Evolutionary conservation across 2,888 invertebrate species (phyloP), one percentile per base, ranked within the genome.

Genomic region (Pomacea canaliculata): DNA sequence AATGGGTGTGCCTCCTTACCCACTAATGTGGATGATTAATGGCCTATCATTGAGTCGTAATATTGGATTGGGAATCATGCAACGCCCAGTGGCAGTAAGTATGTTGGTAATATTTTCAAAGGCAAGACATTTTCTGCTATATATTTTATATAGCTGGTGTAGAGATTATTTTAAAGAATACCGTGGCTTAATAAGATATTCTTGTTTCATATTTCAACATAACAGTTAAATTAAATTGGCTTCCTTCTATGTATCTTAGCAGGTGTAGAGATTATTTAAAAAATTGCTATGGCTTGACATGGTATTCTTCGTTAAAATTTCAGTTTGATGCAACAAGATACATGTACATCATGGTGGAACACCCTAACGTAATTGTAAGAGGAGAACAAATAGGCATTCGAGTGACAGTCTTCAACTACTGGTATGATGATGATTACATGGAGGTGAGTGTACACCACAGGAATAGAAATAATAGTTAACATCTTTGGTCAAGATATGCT

Each of bases 321-420:
- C 92, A 95, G 93, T 97, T 97, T 90, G 94, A 95, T 49, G 97
- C 96, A 19, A 95, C 96, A 0, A 92, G 97, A 63, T 97, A 97
- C 23, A 97, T 98, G 93, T 98, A 95, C 92, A 97, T 98, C 85
- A 96, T 96, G 87, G 95, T 97, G 71, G 98, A 98, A 90, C 96
- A 97, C 92, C 97, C 98, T 0, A 93, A 93, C 0, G 92, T 92
- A 59, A 95, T 96, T 85, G 94, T 95, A 62, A 95, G 96, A 90
- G 98, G 98, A 8, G 98, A 98, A 91, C 97, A 98, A 91, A 93
- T 98, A 60, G 98, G 98, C 16, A 93, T 98, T 56, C 93, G 98
- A 51, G 96, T 97, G 0, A 95, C 96, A 0, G 95, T 98, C 12
- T 98, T 98, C 92, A 98, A 98, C 92, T 97, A 97, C 91, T 95